phyloP scores from a whole-genome alignment of 2,888 invertebrate genomes.

The Acanthosepion lycidas region DNA sequence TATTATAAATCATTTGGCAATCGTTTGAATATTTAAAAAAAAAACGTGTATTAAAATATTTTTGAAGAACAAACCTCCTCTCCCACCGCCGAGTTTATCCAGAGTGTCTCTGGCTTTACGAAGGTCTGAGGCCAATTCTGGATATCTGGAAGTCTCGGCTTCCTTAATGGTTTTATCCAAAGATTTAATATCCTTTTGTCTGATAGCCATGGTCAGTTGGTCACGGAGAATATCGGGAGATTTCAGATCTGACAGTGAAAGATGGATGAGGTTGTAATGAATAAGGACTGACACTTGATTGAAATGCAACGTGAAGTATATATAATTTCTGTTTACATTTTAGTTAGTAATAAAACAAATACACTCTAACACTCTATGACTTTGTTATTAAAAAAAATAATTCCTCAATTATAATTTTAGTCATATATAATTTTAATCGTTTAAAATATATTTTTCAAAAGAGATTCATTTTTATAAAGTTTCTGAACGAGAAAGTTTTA shows the following conservation, averaged over 20 bases:
- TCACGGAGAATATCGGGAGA: neutral
- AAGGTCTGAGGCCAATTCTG: conserved; percentile 3
- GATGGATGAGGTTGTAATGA: neutral
- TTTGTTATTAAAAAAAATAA: no score
- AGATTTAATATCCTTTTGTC: conserved; percentile 38
- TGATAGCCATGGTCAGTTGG: neutral
- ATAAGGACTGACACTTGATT: neutral
- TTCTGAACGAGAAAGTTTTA: no score
- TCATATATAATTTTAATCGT: no score
- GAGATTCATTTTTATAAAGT: no score
- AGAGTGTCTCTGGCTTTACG: conserved; percentile 41
- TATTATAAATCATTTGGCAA: no score
- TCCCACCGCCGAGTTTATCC: neutral
- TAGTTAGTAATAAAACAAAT: no score
- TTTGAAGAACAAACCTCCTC: conserved; percentile 37
- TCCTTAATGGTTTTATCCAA: neutral
- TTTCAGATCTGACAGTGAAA: neutral
- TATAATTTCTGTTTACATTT: neutral
- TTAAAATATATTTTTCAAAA: no score
- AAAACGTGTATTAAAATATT: neutral
- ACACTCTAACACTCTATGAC: no score
- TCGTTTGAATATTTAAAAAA: no score
- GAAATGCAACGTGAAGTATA: neutral
- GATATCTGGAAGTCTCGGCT: neutral
- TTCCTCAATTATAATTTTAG: no score